phyloP scores from a whole-genome alignment of 2,888 invertebrate species.

The Rapana venosa region DNA sequence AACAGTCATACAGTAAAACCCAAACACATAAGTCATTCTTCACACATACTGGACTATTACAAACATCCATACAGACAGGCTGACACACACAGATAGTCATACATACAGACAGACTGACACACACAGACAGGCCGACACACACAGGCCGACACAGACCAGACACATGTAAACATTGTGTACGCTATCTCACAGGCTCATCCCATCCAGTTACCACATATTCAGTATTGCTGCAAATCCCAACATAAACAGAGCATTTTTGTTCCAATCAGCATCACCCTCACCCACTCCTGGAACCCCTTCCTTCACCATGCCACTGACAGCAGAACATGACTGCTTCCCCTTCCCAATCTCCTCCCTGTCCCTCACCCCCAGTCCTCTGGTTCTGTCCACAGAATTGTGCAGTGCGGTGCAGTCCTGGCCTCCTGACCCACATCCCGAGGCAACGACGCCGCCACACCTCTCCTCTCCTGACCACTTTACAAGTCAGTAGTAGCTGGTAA shows the following conservation, averaged over 20 bases:
- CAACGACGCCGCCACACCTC: too few species aligned
- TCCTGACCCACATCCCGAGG: too few species aligned
- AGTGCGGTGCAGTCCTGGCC: background rate
- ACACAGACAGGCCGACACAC: background rate
- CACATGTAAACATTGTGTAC: background rate
- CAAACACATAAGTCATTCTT: too few species aligned
- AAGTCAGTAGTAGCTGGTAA: too few species aligned
- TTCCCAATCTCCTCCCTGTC: background rate
- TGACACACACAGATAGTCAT: too few species aligned
- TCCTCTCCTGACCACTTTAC: too few species aligned
- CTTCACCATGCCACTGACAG: background rate
- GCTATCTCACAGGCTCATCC: background rate
- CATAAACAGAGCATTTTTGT: slow-evolving; percentile 26
- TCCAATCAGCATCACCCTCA: background rate
- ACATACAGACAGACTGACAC: background rate
- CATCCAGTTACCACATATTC: background rate
- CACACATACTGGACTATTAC: too few species aligned
- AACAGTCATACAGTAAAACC: background rate
- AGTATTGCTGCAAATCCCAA: slow-evolving; percentile 34
- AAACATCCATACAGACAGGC: too few species aligned
- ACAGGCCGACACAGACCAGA: background rate
- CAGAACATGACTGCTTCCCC: background rate
- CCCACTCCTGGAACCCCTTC: background rate
- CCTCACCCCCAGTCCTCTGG: background rate
- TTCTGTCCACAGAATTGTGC: background rate